Base-by-base conservation (phyloP, 2,888 invertebrate species). In the Coleophora flavipennella region DNA sequence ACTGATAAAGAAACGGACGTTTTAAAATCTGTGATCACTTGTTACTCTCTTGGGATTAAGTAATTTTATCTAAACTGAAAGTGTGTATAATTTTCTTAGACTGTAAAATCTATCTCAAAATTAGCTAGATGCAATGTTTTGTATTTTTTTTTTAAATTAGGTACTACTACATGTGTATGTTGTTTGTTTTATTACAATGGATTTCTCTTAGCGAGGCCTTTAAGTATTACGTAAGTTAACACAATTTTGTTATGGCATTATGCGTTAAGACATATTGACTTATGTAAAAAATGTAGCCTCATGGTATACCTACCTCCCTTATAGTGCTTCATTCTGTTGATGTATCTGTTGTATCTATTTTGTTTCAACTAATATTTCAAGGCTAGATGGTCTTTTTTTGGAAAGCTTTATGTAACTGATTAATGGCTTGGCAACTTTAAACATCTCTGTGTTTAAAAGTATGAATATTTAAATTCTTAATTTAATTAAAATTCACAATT, bases 21-120 rank as follows among this genome's bases (percentile, higher is more conserved):
- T 69, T 80, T 76, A 69, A 64, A 80, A 83, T 83, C 83, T 83
- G 83, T 84, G 83, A 84, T 83, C 76, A 81, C 77, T 71, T 81
- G 77, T 83, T 84, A 84, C 84, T 84, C 84, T 83, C 80, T 83
- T 66, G 69, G 67, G 74, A 67, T 78, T 76, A 80, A 78, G 77
- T 74, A 69, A 62, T 74, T 37, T 75, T 77, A 73, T 74, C 67
- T 69, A 72, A 75, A 60, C 66, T 69, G 60, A 67, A 71, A 66
- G 67, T 63, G 49, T 55, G 49, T 58, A 62, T 58, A 54, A 51
- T 50, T 65, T 64, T 20, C 57, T 57, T 50, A 51, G 43, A 32
- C 42, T 51, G n/a, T n/a, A 56, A 53, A 43, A 37, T 34, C 20
- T 39, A 57, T 59, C 54, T 64, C 58, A 50, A 68, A 69, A 72